Conservation (phyloP, 2,113 vertebrate genomes). For the Pelobates fuscus region DNA sequence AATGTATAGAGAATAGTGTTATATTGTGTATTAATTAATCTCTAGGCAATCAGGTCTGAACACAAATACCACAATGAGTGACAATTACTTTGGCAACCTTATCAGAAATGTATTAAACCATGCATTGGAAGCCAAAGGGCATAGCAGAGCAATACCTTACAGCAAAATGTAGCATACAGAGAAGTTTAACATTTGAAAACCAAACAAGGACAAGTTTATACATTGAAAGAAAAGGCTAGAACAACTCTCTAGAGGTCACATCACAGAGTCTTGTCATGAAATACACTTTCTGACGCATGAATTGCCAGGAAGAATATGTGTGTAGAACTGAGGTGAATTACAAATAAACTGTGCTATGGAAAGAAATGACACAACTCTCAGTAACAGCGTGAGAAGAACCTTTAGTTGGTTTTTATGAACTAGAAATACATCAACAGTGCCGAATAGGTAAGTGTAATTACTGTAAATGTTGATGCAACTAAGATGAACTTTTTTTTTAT, state of each 20-base stretch:
- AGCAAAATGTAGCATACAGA: background rate
- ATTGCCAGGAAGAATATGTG: background rate
- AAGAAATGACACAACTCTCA: background rate
- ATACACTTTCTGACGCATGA: background rate
- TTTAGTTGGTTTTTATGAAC: too few relatives aligned
- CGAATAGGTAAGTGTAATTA: too few relatives aligned
- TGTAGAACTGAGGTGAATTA: background rate
- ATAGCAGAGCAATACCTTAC: background rate
- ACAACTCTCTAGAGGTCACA: slow-evolving; percentile 8
- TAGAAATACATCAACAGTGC: too few relatives aligned
- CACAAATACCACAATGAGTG: background rate
- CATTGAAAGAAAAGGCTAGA: background rate
- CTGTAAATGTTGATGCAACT: too few relatives aligned
- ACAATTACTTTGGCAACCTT: background rate
- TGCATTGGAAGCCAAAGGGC: background rate
- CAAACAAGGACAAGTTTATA: background rate
- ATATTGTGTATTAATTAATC: background rate
- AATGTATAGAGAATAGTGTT: background rate
- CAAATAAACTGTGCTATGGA: background rate
- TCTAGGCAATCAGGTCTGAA: background rate
- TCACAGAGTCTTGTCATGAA: slow-evolving; percentile 6
- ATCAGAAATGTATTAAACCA: too few relatives aligned
- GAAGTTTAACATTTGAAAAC: background rate
- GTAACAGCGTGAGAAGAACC: too few relatives aligned
- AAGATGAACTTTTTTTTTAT: too few relatives aligned